Percentiles rank a stretch among this genome's conserved stretches.
These are phyloP conservation scores for Coleophora flavipennella DNA, from an alignment of 2,888 invertebrate species.

Conservation along the genomic window DNA sequence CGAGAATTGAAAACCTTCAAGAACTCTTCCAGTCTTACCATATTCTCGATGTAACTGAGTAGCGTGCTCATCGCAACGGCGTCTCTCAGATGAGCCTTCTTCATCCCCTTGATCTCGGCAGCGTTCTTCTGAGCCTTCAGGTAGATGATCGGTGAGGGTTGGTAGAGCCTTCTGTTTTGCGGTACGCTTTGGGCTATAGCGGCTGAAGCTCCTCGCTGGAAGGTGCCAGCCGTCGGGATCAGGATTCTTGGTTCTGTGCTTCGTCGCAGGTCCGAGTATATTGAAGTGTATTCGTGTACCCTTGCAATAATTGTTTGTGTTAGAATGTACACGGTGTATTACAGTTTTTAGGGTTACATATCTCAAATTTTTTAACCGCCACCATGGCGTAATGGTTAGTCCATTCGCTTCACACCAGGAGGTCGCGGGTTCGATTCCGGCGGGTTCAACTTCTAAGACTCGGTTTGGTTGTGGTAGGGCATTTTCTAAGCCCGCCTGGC, in stretches of 20 bases:
- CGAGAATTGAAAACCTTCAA: too few species aligned
- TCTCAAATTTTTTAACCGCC: too few species aligned
- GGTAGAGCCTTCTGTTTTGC: slow-evolving; percentile 69
- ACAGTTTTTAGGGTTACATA: too few species aligned
- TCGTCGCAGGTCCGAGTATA: slow-evolving; percentile 80
- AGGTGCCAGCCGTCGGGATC: slow-evolving; percentile 79
- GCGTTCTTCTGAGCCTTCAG: slow-evolving; percentile 91
- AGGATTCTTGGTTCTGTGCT: slow-evolving; percentile 61
- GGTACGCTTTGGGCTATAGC: slow-evolving; percentile 76
- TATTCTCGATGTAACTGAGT: slow-evolving; percentile 65
- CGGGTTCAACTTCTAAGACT: too few species aligned
- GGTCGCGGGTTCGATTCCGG: too few species aligned
- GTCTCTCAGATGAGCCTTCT: slow-evolving; percentile 87
- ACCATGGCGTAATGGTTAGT: too few species aligned
- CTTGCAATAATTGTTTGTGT: slow-evolving; percentile 45
- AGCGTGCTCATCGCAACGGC: slow-evolving; percentile 92
- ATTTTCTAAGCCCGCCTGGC: too few species aligned
- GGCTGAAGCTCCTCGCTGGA: slow-evolving; percentile 81
- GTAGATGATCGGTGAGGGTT: slow-evolving; percentile 85
- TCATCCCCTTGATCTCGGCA: slow-evolving; percentile 86
- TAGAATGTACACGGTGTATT: too few species aligned
- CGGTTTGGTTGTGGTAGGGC: too few species aligned
- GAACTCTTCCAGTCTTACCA: slow-evolving; percentile 16
- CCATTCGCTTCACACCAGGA: too few species aligned
- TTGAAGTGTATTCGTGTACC: slow-evolving; percentile 77